Evolutionary conservation across 1,140 invertebrate species (phyloP).

Genomic region (Drosophila nigromelanica): DNA sequence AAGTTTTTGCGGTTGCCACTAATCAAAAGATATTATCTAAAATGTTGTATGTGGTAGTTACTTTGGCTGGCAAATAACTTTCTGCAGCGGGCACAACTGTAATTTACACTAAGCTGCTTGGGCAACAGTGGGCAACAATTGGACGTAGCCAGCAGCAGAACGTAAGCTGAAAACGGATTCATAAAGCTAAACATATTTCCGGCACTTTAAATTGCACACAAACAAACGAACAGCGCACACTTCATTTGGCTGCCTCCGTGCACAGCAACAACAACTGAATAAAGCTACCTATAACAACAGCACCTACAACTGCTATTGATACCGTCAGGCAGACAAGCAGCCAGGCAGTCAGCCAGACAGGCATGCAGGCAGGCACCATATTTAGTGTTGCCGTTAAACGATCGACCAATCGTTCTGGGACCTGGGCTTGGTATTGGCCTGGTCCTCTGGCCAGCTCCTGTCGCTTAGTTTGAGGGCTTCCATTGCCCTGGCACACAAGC

Average conservation of each 20-base stretch:
- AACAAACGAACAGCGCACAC: conserved; percentile 40
- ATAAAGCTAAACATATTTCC: conserved; percentile 76
- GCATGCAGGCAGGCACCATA: conserved; percentile 9
- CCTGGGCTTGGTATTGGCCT: conserved; percentile 4
- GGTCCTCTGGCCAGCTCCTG: conserved; percentile 1
- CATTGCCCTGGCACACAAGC: conserved; percentile 36
- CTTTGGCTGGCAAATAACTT: conserved; percentile 35
- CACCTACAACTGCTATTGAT: conserved; percentile 22
- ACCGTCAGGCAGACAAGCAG: conserved; percentile 3
- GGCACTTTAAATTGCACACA: conserved; percentile 73
- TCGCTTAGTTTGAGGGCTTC: conserved; percentile 3
- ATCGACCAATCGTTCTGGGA: conserved; percentile 11
- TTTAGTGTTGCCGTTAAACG: conserved; percentile 24
- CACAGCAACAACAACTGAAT: neutral
- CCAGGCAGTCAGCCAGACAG: neutral
- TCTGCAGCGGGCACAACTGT: conserved; percentile 22
- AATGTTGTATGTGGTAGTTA: conserved; percentile 47
- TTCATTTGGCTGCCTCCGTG: conserved; percentile 3
- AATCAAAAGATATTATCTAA: conserved; percentile 80
- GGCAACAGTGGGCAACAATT: conserved; percentile 8
- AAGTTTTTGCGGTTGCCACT: conserved; percentile 80
- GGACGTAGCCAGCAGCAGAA: conserved; percentile 1
- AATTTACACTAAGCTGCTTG: conserved; percentile 29
- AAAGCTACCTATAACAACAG: conserved; percentile 13
- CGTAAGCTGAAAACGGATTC: conserved; percentile 18